Percentiles rank a stretch among this genome's conserved stretches.
phyloP scores from a whole-genome alignment of 2,797 vertebrate species.

The Poecilia gillii region DNA sequence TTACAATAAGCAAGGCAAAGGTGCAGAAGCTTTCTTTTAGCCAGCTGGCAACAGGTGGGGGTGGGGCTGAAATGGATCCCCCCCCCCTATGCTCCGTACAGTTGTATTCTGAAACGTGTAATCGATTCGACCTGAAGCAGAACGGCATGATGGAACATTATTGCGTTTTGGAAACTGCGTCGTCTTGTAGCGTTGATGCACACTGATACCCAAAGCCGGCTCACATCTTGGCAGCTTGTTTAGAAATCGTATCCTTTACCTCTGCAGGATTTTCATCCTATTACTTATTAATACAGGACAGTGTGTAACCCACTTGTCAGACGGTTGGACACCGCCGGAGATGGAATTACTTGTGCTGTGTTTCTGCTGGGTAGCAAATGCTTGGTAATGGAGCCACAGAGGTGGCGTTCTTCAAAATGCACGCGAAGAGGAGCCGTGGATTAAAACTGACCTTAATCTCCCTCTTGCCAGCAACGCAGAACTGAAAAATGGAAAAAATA shows the following conservation, averaged over 20 bases:
- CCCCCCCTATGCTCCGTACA: neutral
- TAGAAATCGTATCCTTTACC: neutral
- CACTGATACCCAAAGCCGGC: neutral
- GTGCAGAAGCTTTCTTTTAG: neutral
- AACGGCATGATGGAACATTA: neutral
- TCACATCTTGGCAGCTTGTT: neutral
- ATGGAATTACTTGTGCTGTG: neutral
- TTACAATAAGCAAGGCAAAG: neutral
- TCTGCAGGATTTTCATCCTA: neutral
- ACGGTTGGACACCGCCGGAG: neutral
- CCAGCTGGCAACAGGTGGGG: neutral
- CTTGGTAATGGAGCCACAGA: slow-evolving; percentile 11
- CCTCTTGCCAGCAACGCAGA: slow-evolving; percentile 3
- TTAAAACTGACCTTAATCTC: slow-evolving; percentile 34
- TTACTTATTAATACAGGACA: neutral
- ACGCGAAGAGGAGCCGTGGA: slow-evolving; percentile 28
- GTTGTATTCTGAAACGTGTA: neutral
- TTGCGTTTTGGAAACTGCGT: neutral
- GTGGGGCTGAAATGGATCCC: neutral
- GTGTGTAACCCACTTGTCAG: neutral
- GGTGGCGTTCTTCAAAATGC: slow-evolving; percentile 20
- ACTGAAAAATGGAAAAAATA: neutral
- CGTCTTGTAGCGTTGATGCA: neutral
- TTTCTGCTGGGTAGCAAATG: neutral
- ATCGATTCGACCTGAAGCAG: neutral